Conservation (phyloP, 2,888 invertebrate genomes). For the Andrena minutula region DNA sequence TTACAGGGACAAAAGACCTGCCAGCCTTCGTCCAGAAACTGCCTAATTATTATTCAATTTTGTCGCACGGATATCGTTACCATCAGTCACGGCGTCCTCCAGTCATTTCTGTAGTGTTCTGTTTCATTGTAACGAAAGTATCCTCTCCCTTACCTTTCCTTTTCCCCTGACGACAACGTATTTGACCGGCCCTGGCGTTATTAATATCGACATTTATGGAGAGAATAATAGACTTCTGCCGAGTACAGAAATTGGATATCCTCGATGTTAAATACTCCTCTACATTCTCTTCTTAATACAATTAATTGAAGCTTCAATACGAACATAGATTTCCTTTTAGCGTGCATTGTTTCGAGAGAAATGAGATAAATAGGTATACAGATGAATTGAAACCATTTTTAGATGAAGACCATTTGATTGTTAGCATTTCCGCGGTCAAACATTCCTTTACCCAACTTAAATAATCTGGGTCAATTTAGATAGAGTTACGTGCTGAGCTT, state of each 20-base stretch:
- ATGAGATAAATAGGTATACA: neutral
- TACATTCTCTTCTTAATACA: too few species aligned
- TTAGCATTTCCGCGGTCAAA: too few species aligned
- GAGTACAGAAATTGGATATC: too few species aligned
- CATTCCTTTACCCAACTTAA: too few species aligned
- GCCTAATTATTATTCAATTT: slow-evolving; percentile 53
- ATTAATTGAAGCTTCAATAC: too few species aligned
- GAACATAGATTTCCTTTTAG: neutral
- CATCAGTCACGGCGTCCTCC: slow-evolving; percentile 29
- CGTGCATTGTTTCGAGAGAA: neutral
- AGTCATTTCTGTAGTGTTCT: slow-evolving; percentile 4
- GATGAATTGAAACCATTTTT: neutral
- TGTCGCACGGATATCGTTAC: slow-evolving; percentile 40
- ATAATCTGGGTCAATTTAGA: too few species aligned
- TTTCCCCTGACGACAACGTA: neutral
- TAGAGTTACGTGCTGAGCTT: too few species aligned
- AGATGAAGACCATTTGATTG: neutral
- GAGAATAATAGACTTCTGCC: neutral
- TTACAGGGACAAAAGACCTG: slow-evolving; percentile 10
- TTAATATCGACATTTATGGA: slow-evolving; percentile 16
- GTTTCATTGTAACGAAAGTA: slow-evolving; percentile 15
- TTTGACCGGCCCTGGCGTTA: neutral
- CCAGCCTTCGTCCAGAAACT: slow-evolving; percentile 7
- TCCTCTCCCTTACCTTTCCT: neutral
- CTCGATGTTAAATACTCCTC: too few species aligned